Evolutionary conservation across 1,140 invertebrate species (phyloP).

Genomic region (Orchestia grillus): DNA sequence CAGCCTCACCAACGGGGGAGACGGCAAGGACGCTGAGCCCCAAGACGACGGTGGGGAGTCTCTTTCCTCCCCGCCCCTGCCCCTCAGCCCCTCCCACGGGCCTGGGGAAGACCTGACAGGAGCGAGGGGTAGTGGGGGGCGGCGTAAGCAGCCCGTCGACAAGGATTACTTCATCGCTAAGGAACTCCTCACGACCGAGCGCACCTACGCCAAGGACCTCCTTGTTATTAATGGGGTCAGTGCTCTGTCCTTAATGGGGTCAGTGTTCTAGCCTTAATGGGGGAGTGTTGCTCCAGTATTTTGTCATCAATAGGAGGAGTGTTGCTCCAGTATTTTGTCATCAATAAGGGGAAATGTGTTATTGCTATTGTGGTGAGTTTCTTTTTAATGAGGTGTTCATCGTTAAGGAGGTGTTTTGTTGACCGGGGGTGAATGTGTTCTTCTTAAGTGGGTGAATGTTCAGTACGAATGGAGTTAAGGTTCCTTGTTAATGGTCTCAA

Average conservation of each 20-base stretch:
- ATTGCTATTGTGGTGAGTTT: too few relatives aligned
- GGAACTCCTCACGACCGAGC: constrained; percentile 94
- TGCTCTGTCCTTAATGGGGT: not conserved
- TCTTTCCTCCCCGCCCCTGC: not conserved
- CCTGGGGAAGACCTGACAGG: not conserved
- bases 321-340: not conserved
- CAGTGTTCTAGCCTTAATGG: not conserved
- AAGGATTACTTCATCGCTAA: constrained; percentile 93
- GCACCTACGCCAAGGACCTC: constrained; percentile 94
- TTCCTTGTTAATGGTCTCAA: too few relatives aligned
- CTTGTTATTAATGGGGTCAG: constrained; percentile 89
- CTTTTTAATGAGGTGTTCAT: too few relatives aligned
- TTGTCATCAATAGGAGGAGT: not conserved
- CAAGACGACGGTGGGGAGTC: not conserved
- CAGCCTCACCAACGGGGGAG: not conserved
- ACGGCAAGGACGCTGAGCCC: not conserved
- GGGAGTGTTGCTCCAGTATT: not conserved
- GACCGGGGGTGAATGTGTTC: too few relatives aligned
- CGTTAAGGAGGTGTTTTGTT: too few relatives aligned
- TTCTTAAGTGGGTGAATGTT: too few relatives aligned
- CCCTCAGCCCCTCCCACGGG: not conserved
- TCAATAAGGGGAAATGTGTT: too few relatives aligned
- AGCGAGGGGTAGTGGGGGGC: not conserved
- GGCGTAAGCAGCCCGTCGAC: constrained; percentile 78
- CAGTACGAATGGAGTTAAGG: too few relatives aligned